A percentile compares a stretch with the other conserved stretches of the same genome.
phyloP scores from a whole-genome alignment of 1,140 invertebrate species.

The Cylas formicarius region DNA sequence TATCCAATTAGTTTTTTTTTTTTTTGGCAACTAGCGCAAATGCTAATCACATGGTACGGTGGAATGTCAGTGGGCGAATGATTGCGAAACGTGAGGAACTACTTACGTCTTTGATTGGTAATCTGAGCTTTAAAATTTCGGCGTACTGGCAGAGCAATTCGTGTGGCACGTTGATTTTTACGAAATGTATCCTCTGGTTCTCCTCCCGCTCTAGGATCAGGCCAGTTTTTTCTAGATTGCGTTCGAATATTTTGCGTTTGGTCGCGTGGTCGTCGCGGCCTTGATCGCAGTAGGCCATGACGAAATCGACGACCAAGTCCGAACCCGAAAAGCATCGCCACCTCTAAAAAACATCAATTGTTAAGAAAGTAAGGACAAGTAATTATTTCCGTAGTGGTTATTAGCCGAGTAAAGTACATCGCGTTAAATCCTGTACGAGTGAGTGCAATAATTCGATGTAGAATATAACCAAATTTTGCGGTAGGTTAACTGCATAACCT shows the following conservation, averaged over 20 bases:
- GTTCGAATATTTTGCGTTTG: conserved; percentile 52
- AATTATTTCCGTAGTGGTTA: too few relatives aligned
- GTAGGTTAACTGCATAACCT: too few relatives aligned
- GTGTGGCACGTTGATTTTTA: conserved; percentile 72
- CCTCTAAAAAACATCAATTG: conserved; percentile 26
- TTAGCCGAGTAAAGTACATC: too few relatives aligned
- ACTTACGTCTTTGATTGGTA: conserved; percentile 73
- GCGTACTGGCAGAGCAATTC: conserved; percentile 75
- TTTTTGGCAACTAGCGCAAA: too few relatives aligned
- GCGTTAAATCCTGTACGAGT: too few relatives aligned
- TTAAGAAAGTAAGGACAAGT: too few relatives aligned
- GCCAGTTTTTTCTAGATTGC: conserved; percentile 52
- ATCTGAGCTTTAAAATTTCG: conserved; percentile 80
- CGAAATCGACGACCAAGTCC: conserved; percentile 54
- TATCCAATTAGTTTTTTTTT: too few relatives aligned
- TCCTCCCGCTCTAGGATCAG: conserved; percentile 55
- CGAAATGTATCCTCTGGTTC: conserved; percentile 53
- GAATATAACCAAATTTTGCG: too few relatives aligned
- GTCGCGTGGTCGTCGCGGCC: conserved; percentile 40
- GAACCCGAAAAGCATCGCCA: conserved; percentile 39
- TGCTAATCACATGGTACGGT: neutral
- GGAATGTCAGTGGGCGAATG: neutral
- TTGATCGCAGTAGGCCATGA: conserved; percentile 54
- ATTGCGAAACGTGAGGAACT: neutral
- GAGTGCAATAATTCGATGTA: too few relatives aligned